These are phyloP conservation scores for Cerastis leucographa DNA, from an alignment of 2,888 invertebrate species.

Conservation along the genomic window DNA sequence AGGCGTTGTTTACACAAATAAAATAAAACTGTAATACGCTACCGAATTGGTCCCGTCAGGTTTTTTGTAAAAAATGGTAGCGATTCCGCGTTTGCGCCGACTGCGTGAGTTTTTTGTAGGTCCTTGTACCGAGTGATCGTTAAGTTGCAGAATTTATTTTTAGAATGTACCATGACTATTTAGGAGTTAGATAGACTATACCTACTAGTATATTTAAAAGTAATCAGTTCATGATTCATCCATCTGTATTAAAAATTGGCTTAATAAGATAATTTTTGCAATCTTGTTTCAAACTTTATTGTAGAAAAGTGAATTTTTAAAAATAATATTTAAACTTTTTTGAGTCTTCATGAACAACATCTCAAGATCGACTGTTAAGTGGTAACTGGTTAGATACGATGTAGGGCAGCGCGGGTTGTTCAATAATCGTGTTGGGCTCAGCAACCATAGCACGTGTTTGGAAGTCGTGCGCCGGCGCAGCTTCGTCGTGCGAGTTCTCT, in stretches of 20 bases:
- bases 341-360: slow-evolving; percentile 8
- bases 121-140: slow-evolving; percentile 52
- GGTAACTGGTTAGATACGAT: slow-evolving; percentile 43
- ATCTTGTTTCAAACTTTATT: no score
- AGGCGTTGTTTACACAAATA: slow-evolving; percentile 79
- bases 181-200: background rate
- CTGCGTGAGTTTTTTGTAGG: slow-evolving; percentile 68
- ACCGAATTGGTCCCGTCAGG: slow-evolving; percentile 81
- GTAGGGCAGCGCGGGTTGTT: slow-evolving; percentile 64
- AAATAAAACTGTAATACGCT: slow-evolving; percentile 82
- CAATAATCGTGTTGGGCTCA: slow-evolving; percentile 64
- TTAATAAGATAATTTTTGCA: no score
- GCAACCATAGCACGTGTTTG: slow-evolving; percentile 70
- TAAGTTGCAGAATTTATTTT: slow-evolving; percentile 58
- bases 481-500: slow-evolving; percentile 71
- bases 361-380: slow-evolving; percentile 36
- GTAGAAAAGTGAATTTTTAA: no score
- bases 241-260: no score
- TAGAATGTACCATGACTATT: slow-evolving; percentile 30
- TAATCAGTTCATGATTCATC: background rate
- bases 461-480: slow-evolving; percentile 68
- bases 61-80: slow-evolving; percentile 81
- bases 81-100: slow-evolving; percentile 67
- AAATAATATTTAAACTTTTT: slow-evolving; percentile 8
- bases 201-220: background rate